Conservation (phyloP, 1,140 invertebrate genomes). For the Penaeus japonicus region DNA sequence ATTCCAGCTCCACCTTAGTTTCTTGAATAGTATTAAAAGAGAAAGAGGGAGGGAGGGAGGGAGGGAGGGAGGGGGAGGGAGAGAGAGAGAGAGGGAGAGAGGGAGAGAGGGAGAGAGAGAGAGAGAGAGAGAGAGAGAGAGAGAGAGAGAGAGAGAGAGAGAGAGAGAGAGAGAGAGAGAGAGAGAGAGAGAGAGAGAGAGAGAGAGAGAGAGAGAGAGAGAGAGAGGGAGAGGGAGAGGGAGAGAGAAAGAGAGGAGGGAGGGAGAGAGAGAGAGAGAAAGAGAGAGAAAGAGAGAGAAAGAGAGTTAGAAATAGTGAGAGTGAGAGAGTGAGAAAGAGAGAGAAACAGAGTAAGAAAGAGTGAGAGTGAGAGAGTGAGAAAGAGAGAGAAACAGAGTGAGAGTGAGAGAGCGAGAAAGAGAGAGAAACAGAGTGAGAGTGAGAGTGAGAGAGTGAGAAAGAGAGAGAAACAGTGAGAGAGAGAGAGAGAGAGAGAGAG, state of each 20-base stretch:
- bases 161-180: not conserved
- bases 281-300: not conserved
- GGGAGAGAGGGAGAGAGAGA: not conserved
- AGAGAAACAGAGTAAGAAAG: no score
- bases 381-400: no score
- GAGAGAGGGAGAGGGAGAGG: not conserved
- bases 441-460: no score
- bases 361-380: no score
- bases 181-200: not conserved
- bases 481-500: not conserved
- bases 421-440: no score
- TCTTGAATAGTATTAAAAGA: not conserved
- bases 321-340: no score
- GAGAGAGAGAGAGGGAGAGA: no score
- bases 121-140: not conserved
- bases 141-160: not conserved
- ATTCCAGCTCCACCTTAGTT: no score
- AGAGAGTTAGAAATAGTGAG: no score
- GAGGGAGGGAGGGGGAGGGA: no score
- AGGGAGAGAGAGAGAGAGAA: not conserved
- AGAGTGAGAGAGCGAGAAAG: no score
- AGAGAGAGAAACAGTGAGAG: no score
- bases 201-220: not conserved
- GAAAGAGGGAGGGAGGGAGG: not conserved
- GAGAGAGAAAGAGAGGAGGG: not conserved